These are phyloP conservation scores for Pharmacophagus antenor DNA, from an alignment of 2,888 invertebrate genomes.

Conservation along the genomic window DNA sequence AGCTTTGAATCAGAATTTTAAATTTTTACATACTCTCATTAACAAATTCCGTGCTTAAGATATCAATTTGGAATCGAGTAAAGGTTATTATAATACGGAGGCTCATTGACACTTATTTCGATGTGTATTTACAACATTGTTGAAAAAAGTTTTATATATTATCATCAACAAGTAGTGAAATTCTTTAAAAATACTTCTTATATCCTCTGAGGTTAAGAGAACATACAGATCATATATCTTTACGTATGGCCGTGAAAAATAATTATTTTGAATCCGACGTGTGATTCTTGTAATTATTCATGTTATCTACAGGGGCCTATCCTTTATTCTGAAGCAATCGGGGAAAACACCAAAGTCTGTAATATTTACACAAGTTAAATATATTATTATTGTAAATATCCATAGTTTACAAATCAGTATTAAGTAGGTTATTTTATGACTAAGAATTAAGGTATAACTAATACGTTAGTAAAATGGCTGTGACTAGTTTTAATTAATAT, in stretches of 20 bases:
- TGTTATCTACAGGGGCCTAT: background rate
- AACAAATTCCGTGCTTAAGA: no score
- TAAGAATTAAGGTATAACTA: background rate
- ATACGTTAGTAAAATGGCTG: slow-evolving; percentile 35
- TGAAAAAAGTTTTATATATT: no score
- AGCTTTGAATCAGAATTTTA: background rate
- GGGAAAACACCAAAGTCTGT: background rate
- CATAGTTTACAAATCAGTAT: slow-evolving; percentile 35
- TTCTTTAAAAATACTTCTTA: background rate
- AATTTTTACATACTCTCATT: no score
- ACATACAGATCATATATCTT: background rate
- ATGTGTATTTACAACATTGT: no score
- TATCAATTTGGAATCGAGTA: background rate
- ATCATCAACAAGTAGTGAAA: no score
- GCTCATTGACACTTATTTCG: no score
- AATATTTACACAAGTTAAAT: background rate
- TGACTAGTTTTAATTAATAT: slow-evolving; percentile 33
- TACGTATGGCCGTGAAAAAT: background rate
- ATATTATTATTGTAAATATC: background rate
- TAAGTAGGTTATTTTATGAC: slow-evolving; percentile 22
- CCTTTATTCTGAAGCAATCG: background rate
- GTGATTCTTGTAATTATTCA: background rate
- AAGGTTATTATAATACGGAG: background rate
- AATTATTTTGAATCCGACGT: background rate
- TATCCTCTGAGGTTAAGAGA: background rate